A percentile compares a stretch with the other conserved stretches of the same genome.
These are phyloP conservation scores for Lytechinus variegatus DNA, from an alignment of 35 echinoderm and acorn worm genomes.

Conservation along the genomic window DNA sequence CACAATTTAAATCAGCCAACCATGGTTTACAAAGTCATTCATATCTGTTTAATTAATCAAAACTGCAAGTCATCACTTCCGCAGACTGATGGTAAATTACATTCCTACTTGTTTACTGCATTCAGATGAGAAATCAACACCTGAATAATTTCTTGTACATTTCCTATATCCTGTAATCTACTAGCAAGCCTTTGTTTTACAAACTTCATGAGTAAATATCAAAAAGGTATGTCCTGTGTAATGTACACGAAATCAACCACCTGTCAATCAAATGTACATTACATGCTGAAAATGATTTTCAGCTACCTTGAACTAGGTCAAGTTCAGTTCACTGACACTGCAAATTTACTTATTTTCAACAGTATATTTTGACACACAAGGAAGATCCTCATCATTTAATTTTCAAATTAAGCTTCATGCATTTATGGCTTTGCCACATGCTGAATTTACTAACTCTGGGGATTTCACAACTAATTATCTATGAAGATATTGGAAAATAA, in stretches of 20 bases:
- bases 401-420: too few species aligned
- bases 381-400: too few species aligned
- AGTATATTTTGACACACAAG: not conserved
- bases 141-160: not conserved
- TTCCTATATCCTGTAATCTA: not conserved
- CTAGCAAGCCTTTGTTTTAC: not conserved
- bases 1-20: too few species aligned
- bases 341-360: not conserved
- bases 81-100: not conserved
- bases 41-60: not conserved
- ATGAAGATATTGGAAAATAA: too few species aligned
- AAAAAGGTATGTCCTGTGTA: not conserved
- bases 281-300: not conserved
- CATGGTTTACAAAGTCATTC: too few species aligned
- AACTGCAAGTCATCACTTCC: not conserved
- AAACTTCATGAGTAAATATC: not conserved
- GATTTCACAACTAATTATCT: too few species aligned
- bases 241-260: not conserved
- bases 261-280: not conserved
- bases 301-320: not conserved
- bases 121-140: not conserved
- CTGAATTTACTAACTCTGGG: too few species aligned
- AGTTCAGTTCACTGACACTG: conserved; percentile 5
- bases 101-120: not conserved
- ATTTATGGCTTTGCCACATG: too few species aligned